phyloP scores from a whole-genome alignment of 2,797 vertebrate species.

The Dipus sagitta region DNA sequence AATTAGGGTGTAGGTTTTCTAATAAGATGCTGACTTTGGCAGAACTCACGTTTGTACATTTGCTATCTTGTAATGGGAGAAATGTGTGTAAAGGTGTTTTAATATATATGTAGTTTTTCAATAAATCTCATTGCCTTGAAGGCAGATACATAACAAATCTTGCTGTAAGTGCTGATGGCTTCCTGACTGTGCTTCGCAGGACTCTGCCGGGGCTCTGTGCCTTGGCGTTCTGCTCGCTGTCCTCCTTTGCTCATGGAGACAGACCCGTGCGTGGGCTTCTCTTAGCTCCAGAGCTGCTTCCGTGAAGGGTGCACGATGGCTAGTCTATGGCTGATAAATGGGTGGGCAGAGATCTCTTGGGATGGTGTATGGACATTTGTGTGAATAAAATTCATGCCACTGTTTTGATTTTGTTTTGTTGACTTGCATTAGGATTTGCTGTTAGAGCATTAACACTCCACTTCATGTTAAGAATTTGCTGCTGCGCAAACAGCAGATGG shows the following conservation, averaged over 20 bases:
- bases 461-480: constrained; percentile 5
- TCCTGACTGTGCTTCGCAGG: constrained; percentile 42
- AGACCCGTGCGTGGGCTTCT: background rate
- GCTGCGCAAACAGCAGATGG: constrained; percentile 51
- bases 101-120: constrained; percentile 84
- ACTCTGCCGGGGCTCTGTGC: background rate
- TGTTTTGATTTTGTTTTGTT: constrained; percentile 39
- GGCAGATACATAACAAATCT: constrained; percentile 37
- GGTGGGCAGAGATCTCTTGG: background rate
- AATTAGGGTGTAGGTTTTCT: constrained; percentile 62
- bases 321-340: background rate
- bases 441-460: background rate
- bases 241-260: background rate
- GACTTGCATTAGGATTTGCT: background rate
- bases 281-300: background rate
- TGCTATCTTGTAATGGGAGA: constrained; percentile 74
- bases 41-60: constrained; percentile 84
- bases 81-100: constrained; percentile 85
- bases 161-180: constrained; percentile 4
- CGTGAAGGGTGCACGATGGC: background rate
- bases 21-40: background rate
- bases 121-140: constrained; percentile 73
- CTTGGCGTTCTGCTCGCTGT: background rate
- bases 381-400: background rate
- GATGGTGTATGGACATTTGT: background rate